Evolutionary conservation across 1,140 invertebrate species (phyloP).

Genomic region (Antheraea mylitta): DNA sequence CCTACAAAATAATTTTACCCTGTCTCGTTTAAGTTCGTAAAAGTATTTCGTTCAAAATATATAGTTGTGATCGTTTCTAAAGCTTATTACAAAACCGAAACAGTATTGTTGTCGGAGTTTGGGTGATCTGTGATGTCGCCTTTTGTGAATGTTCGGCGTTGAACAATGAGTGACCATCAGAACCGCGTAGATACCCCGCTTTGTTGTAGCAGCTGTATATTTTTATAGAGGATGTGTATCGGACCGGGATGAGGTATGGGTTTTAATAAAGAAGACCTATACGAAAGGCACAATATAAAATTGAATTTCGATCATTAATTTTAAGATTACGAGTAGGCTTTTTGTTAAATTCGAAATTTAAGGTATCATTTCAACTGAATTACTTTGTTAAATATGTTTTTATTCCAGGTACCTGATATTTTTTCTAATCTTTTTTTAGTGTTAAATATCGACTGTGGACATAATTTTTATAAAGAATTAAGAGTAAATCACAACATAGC

Average conservation of each 20-base stretch:
- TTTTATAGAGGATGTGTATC: slow-evolving; percentile 59
- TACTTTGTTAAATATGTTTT: slow-evolving; percentile 2
- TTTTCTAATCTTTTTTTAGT: neutral
- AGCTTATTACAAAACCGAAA: slow-evolving; percentile 54
- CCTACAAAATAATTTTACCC: slow-evolving; percentile 29
- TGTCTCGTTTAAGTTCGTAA: slow-evolving; percentile 16
- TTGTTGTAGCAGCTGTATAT: slow-evolving; percentile 66
- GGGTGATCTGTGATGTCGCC: slow-evolving; percentile 59
- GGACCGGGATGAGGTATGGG: slow-evolving; percentile 44
- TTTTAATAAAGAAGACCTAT: slow-evolving; percentile 18
- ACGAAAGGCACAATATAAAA: slow-evolving; percentile 9
- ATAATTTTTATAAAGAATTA: neutral
- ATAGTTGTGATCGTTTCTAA: slow-evolving; percentile 31
- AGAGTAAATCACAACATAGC: too few species aligned
- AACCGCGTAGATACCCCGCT: slow-evolving; percentile 35
- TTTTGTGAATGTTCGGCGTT: slow-evolving; percentile 52
- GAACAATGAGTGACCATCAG: slow-evolving; percentile 72
- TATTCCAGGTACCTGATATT: neutral
- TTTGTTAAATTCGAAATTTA: slow-evolving; percentile 1
- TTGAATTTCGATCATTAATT: slow-evolving; percentile 15
- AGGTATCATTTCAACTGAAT: neutral
- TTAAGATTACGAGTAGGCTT: slow-evolving; percentile 1
- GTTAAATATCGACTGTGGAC: neutral
- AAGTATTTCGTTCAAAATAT: slow-evolving; percentile 12
- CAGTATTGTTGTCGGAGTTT: slow-evolving; percentile 53